Conservation (phyloP, 2,888 invertebrate species). For the Taenaris catops region DNA sequence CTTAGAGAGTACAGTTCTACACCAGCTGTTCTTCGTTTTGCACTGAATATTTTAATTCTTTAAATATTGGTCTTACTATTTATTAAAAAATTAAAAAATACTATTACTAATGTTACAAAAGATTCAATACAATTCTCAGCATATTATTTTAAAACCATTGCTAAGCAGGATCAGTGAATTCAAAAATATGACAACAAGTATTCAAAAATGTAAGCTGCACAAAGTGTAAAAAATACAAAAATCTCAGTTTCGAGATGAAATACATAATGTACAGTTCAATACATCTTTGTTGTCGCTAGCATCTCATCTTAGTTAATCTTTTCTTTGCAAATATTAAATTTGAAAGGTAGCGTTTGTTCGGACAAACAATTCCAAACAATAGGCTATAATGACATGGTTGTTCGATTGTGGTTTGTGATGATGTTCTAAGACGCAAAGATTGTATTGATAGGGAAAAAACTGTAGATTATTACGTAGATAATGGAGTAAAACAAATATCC, state of each 20-base stretch:
- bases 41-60: too few species aligned
- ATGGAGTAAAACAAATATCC: too few species aligned
- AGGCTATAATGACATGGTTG: constrained; percentile 39
- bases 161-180: too few species aligned
- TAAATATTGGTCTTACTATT: too few species aligned
- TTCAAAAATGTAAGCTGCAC: constrained; percentile 10
- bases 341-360: constrained; percentile 25
- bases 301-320: constrained; percentile 38
- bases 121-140: too few species aligned
- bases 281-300: constrained; percentile 24
- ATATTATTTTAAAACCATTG: too few species aligned
- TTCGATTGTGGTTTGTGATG: constrained; percentile 34
- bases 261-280: constrained; percentile 16
- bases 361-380: constrained; percentile 46
- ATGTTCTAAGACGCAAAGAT: constrained; percentile 39
- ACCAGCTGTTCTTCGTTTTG: too few species aligned
- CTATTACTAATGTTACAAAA: too few species aligned
- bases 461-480: too few species aligned
- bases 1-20: too few species aligned
- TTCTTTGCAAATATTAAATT: constrained; percentile 41
- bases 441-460: constrained; percentile 22
- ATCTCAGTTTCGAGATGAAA: constrained; percentile 22
- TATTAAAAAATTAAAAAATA: too few species aligned
- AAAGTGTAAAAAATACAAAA: constrained; percentile 14
- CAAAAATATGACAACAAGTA: constrained; percentile 1